phyloP scores from a whole-genome alignment of 1,140 invertebrate species.

The Hyposmocoma kahamanoa region DNA sequence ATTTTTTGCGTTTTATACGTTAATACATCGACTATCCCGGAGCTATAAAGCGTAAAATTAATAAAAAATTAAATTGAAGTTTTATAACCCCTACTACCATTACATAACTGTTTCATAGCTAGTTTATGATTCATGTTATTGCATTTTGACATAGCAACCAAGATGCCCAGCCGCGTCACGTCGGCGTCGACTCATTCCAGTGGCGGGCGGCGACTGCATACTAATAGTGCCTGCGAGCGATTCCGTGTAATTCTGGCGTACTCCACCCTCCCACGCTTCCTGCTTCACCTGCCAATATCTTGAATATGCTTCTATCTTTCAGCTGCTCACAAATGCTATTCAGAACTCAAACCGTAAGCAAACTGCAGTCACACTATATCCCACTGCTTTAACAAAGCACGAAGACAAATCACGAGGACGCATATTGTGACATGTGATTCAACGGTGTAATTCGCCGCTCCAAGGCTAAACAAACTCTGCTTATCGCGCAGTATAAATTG shows the following conservation, averaged over 20 bases:
- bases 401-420: slow-evolving; percentile 14
- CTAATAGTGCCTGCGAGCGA: slow-evolving; percentile 60
- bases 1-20: too few species aligned
- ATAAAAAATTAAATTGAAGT: slow-evolving; percentile 1
- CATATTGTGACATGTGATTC: slow-evolving; percentile 35
- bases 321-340: slow-evolving; percentile 34
- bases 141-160: slow-evolving; percentile 49
- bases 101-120: slow-evolving; percentile 14
- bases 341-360: slow-evolving; percentile 11
- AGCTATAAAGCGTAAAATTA: too few species aligned
- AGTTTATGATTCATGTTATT: slow-evolving; percentile 45
- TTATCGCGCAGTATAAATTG: slow-evolving; percentile 70
- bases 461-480: slow-evolving; percentile 65
- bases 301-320: slow-evolving; percentile 53
- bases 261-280: slow-evolving; percentile 20
- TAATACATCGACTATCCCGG: too few species aligned
- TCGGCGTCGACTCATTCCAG: slow-evolving; percentile 64
- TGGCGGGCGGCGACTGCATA: slow-evolving; percentile 56
- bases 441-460: slow-evolving; percentile 45
- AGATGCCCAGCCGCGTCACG: slow-evolving; percentile 40
- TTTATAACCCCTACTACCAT: slow-evolving; percentile 2
- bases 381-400: slow-evolving; percentile 5
- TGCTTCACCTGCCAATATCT: slow-evolving; percentile 49
- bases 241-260: slow-evolving; percentile 61
- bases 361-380: slow-evolving; percentile 24